Evolutionary conservation across 2,113 vertebrate species (phyloP), one percentile per base, ranked within the genome.

Genomic region (Brachyhypopomus gauderio): DNA sequence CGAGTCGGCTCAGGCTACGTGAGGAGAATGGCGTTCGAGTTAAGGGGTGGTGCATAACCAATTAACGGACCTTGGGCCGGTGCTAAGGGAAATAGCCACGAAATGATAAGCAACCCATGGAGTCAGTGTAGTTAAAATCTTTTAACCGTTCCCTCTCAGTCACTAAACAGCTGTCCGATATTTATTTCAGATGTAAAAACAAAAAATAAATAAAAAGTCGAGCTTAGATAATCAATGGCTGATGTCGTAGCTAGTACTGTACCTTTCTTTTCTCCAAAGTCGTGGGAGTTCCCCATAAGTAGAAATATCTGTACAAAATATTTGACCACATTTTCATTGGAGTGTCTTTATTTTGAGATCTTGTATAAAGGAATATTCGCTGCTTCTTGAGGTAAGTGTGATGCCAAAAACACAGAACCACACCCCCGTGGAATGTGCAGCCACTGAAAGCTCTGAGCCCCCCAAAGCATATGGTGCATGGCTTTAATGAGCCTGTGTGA

Each of bases 21-120:
- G 90, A 93, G 77, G 77, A 82, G 90, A 93, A 92, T 94, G 82
- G 88, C 62, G 81, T 67, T 87, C 72, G 82, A 86, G 82, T 75
- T 80, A 34, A 82, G n/a, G 71, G 25, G 63, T 67, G 60, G 70
- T 59, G 72, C 23, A 36, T 90, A 89, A 88, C 91, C 89, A 92
- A 92, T 93, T 93, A 93, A 89, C 90, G 89, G 84, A 86, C 72
- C 77, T 82, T 82, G 1, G 89, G 87, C 81, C 82, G 72, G 83
- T 34, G 82, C 91, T 90, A 88, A 85, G 89, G 89, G 78, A 88
- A 91, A 89, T 88, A 89, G 88, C 87, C 88, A 85, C 90, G 91
- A 90, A 90, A 78, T 89, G 88, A 91, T 91, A 89, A 60, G 64
- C 67, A 78, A 71, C 59, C 80, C 62, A 8, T 60, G 62, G 55